Evolutionary conservation across 2,113 vertebrate species (phyloP), one percentile per base, ranked within the genome.

Genomic region (Podocnemis expansa): DNA sequence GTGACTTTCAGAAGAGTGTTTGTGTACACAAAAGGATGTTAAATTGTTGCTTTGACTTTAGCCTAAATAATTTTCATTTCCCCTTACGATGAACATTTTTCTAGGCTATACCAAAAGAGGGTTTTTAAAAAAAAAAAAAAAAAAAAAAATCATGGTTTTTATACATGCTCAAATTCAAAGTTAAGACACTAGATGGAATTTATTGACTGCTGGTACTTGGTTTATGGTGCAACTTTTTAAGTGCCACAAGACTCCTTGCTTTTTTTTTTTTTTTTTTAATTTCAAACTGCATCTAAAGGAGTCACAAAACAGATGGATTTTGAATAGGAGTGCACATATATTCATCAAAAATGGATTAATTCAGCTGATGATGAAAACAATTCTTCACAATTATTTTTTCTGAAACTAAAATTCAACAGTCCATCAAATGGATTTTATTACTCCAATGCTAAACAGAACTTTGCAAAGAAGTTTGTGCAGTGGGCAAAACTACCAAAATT

Each of bases 1-100:
- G 97, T 97, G 96, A 97, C 96, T 97, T 97, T 98, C 94, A 97
- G 95, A 97, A 94, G 96, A 97, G 96, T 97, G 96, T 97, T 97
- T 98, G 97, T 97, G 91, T 97, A 97, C 94, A 95, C 96, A 97
- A 94, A 96, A 90, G 94, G 94, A 97, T 96, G 97, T 97, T 97
- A 97, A 98, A 97, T 97, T 97, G 89, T 98, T 98, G 96, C 96
- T 97, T 97, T 97, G 96, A 96, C 95, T 97, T 95, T 94, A 91
- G 91, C 85, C 91, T 93, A 96, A 97, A 98, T 95, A 96, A 96
- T 97, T 97, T 94, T 97, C 88, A 91, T 96, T 96, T 97, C 95
- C 93, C 88, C 90, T 96, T 91, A 80, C 2, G 0, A 76, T 47
- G 95, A 91, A 95, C 22, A 80, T 93, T 94, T 25, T 95, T 95